These are phyloP conservation scores for Dicerorhinus sumatrensis DNA, from an alignment of 2,113 vertebrate genomes.

Conservation along the genomic window DNA sequence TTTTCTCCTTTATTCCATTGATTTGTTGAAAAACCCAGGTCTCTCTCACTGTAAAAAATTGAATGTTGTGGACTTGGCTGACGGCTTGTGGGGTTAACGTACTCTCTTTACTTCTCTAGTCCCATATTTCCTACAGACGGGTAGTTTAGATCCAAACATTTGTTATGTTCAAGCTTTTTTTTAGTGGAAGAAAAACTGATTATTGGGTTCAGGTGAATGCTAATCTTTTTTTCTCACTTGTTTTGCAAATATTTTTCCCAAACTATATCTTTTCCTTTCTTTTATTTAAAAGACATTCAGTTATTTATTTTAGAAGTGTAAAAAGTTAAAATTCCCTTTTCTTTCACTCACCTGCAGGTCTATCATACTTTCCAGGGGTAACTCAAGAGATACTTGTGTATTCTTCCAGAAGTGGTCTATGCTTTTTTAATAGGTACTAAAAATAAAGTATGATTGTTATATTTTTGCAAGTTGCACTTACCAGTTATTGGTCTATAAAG, in stretches of 20 bases:
- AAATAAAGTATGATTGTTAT: background rate
- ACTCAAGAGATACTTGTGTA: background rate
- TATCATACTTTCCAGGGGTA: background rate
- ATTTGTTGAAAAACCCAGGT: background rate
- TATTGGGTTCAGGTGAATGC: background rate
- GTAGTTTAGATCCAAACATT: background rate
- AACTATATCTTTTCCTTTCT: background rate
- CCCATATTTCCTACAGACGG: background rate
- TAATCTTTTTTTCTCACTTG: background rate
- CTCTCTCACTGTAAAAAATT: background rate
- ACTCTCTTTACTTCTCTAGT: background rate
- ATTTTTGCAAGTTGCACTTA: background rate
- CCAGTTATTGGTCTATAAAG: background rate
- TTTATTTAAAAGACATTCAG: background rate
- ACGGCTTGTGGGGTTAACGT: background rate
- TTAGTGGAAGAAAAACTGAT: background rate
- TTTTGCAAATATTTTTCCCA: background rate
- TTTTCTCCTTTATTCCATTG: background rate
- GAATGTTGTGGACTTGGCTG: background rate
- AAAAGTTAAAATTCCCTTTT: background rate
- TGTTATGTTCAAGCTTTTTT: background rate
- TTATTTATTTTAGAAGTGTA: background rate
- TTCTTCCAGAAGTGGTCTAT: background rate
- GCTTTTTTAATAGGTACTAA: background rate
- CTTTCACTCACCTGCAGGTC: background rate